Evolutionary conservation across 1,140 invertebrate genomes (phyloP).

Genomic region (Ericerus pela): DNA sequence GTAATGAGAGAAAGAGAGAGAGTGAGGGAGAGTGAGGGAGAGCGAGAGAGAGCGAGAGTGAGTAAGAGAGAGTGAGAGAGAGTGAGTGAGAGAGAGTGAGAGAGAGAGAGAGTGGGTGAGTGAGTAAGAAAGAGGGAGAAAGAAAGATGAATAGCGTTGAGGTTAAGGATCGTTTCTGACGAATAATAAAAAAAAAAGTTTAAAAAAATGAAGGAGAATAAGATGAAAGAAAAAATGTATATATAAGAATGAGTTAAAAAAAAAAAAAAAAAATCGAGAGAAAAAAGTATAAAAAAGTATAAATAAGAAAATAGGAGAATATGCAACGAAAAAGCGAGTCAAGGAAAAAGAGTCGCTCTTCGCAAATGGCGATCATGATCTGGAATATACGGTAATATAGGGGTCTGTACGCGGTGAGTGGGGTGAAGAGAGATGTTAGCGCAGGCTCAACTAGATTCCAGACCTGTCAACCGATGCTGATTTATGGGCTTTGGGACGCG

Average conservation of each 20-base stretch:
- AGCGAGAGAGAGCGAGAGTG: too few species aligned
- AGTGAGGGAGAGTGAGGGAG: neutral
- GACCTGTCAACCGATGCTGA: conserved; percentile 18
- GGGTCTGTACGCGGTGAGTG: neutral
- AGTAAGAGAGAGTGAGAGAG: neutral
- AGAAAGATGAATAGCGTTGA: too few species aligned
- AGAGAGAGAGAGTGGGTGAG: conserved; percentile 8
- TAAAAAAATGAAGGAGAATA: too few species aligned
- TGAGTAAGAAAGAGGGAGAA: neutral
- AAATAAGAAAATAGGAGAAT: neutral
- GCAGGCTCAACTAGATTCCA: conserved; percentile 6
- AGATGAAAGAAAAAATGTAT: too few species aligned
- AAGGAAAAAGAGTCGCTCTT: too few species aligned
- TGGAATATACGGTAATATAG: conserved; percentile 10
- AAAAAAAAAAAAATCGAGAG: neutral
- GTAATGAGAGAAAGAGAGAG: neutral
- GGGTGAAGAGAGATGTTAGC: neutral
- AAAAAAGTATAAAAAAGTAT: too few species aligned
- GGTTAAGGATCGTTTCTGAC: too few species aligned
- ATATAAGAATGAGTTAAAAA: conserved; percentile 4
- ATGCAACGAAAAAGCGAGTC: conserved; percentile 12
- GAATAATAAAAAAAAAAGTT: too few species aligned
- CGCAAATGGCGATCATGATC: conserved; percentile 8
- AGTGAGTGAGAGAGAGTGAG: neutral
- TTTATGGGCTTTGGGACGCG: conserved; percentile 22